A percentile compares a stretch with the other conserved stretches of the same genome.
Evolutionary conservation across 2,797 vertebrate genomes (phyloP).

Genomic region (Menidia menidia): DNA sequence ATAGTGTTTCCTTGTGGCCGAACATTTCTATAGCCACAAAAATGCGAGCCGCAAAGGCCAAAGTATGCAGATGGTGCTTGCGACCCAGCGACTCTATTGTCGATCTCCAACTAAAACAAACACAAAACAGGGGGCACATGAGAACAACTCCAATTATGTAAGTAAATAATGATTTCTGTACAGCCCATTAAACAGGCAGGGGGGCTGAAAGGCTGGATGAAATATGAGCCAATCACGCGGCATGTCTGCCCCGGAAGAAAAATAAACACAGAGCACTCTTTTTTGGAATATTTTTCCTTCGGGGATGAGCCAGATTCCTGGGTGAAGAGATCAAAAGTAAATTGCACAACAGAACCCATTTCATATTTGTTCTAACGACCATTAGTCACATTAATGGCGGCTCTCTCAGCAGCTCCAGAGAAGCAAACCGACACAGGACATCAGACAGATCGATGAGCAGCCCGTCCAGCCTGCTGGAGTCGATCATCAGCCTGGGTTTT

Average conservation of each 20-base stretch:
- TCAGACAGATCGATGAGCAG: constrained; percentile 48
- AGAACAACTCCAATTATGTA: constrained; percentile 45
- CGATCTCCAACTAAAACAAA: constrained; percentile 14
- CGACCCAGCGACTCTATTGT: constrained; percentile 26
- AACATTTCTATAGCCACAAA: constrained; percentile 56
- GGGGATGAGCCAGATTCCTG: constrained; percentile 14
- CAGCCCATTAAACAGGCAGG: constrained; percentile 40
- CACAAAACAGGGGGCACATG: constrained; percentile 13
- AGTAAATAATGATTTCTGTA: constrained; percentile 44
- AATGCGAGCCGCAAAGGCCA: constrained; percentile 53
- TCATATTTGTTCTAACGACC: constrained; percentile 9
- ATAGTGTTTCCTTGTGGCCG: constrained; percentile 61
- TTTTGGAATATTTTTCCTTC: constrained; percentile 7
- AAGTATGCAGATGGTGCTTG: constrained; percentile 45
- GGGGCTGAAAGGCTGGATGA: constrained; percentile 12
- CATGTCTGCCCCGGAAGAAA: constrained; percentile 18
- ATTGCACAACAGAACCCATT: constrained; percentile 2
- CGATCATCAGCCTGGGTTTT: constrained; percentile 69
- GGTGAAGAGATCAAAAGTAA: constrained; percentile 2
- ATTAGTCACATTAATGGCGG: constrained; percentile 29
- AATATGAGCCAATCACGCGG: constrained; percentile 50
- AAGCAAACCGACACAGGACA: constrained; percentile 3
- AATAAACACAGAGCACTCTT: constrained; percentile 40
- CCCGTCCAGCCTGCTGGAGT: constrained; percentile 32
- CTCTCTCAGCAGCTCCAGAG: constrained; percentile 5